phyloP scores from a whole-genome alignment of 2,113 vertebrate genomes.

The Strix aluco region DNA sequence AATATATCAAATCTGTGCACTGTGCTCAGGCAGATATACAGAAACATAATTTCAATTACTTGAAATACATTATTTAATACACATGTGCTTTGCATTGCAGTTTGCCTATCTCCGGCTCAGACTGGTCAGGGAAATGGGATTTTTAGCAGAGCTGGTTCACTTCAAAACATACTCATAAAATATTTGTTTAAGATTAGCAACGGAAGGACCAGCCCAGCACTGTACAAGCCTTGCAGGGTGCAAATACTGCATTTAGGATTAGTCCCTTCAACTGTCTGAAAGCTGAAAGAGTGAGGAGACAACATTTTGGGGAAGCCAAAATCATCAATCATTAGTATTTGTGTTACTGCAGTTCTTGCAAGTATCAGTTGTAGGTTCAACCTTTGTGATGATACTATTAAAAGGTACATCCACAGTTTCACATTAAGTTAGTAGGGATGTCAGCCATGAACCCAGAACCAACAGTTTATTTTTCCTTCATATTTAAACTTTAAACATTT shows the following conservation, averaged over 20 bases:
- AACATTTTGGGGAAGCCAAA: neutral
- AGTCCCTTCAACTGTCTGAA: neutral
- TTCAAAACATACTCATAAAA: slow-evolving; percentile 32
- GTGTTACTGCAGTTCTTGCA: neutral
- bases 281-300: neutral
- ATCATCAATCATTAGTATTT: neutral
- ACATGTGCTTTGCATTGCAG: neutral
- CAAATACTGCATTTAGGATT: neutral
- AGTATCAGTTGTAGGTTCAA: neutral
- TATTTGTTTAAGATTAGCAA: slow-evolving; percentile 46
- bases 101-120: neutral
- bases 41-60: slow-evolving; percentile 33
- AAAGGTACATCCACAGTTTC: neutral
- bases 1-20: neutral
- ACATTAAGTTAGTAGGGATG: neutral
- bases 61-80: slow-evolving; percentile 44
- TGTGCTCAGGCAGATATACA: slow-evolving; percentile 9
- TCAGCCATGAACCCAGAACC: neutral
- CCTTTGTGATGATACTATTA: neutral
- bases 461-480: neutral
- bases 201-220: neutral
- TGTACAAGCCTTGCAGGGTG: neutral
- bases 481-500: neutral
- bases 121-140: neutral
- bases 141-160: slow-evolving; percentile 16